Base-by-base conservation (phyloP, 2,888 invertebrate genomes). In the Drosophila mimica region DNA sequence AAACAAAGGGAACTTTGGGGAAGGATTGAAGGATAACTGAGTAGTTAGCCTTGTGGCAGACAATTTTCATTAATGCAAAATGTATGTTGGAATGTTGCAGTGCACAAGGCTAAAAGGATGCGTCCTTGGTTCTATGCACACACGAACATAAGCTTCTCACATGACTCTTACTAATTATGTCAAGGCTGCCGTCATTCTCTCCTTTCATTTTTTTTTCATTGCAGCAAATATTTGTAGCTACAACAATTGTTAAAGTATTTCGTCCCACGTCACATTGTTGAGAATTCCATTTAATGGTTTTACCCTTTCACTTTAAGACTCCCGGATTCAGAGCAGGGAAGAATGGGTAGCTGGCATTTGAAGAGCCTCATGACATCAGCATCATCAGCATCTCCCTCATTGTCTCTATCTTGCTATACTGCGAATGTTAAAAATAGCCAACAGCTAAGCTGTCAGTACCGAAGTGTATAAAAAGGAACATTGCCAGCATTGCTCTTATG, bases 81-180 rank as follows among this genome's bases (percentile, higher is more conserved):
- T 64, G 30, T 67, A 56, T 67, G 34, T 67, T 66, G 43, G 11
- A 53, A 54, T 66, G 49, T 34, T 58, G 56, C 30, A 34, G 28
- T 13, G 54, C 75, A 67, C 76, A 71, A 76, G 76, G 76, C 67
- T 51, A 60, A 49, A 48, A 40, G 48, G 15, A 43, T 56, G 54
- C 60, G 76, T 64, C 52, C 65, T 46, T 46, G 25, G 46, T 25
- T 46, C 15, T 46, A 46, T 46, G 25, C 66, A 58, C 68, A 52
- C 31, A 66, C 17, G 28, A 40, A 31, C 62, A 64, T 63, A 68
- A 38, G 8, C 25, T 46, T 4, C 25, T 25, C 68, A 66, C 65
- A 67, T 76, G 74, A 76, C 83, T 60, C 28, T 70, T 30, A 71
- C 77, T 72, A 84, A 87, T 87, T 75, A 83, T 84, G 83, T 87